Evolutionary conservation across 2,888 invertebrate genomes (phyloP).

Genomic region (Chromoteleia sp.): DNA sequence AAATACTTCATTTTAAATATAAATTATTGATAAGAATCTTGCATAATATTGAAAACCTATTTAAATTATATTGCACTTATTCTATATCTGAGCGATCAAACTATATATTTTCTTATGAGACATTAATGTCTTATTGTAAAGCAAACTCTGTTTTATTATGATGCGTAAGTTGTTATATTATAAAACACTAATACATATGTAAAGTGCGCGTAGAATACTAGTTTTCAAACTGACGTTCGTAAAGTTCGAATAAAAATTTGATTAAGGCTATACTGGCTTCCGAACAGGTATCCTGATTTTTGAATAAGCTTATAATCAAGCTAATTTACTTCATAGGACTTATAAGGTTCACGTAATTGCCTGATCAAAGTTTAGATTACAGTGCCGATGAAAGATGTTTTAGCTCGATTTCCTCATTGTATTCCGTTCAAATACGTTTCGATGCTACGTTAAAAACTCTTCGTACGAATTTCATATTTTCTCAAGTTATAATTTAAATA

Average conservation of each 20-base stretch:
- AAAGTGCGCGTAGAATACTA: slow-evolving; percentile 24
- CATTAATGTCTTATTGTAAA: slow-evolving; percentile 18
- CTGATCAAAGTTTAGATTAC: slow-evolving; percentile 63
- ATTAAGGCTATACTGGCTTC: slow-evolving; percentile 51
- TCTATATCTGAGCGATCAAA: background rate
- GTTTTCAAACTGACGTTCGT: slow-evolving; percentile 40
- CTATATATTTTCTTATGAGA: background rate
- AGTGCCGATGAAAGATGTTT: slow-evolving; percentile 59
- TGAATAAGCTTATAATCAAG: slow-evolving; percentile 61
- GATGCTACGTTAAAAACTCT: slow-evolving; percentile 29
- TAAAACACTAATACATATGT: slow-evolving; percentile 27
- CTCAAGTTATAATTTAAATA: no score
- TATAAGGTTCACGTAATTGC: slow-evolving; percentile 60
- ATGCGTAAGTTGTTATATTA: slow-evolving; percentile 10
- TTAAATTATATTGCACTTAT: background rate
- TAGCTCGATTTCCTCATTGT: slow-evolving; percentile 61
- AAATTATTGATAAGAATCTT: no score
- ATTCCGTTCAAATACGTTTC: slow-evolving; percentile 41
- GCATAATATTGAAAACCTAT: background rate
- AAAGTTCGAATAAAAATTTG: slow-evolving; percentile 55
- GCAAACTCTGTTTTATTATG: slow-evolving; percentile 12
- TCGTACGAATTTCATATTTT: background rate
- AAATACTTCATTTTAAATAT: no score
- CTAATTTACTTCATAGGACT: slow-evolving; percentile 56
- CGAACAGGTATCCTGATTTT: slow-evolving; percentile 63